Conservation (phyloP, 2,888 invertebrate genomes). For the Drosophila nr. perissopoda region DNA sequence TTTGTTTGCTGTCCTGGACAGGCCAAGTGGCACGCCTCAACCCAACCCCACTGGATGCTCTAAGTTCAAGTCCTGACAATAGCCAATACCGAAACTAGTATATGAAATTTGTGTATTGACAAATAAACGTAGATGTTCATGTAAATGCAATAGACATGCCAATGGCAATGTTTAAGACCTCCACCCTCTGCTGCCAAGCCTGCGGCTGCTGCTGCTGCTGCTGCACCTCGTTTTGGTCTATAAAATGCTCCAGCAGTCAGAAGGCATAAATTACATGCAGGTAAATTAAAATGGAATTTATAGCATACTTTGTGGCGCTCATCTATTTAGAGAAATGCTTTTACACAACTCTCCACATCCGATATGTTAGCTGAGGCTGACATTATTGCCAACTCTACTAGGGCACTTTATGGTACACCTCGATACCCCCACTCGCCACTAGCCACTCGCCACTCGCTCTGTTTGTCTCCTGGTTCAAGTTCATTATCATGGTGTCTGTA, state of each 20-base stretch:
- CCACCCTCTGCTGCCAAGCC: not conserved
- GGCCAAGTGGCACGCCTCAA: slow-evolving; percentile 58
- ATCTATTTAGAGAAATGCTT: slow-evolving; percentile 66
- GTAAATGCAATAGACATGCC: slow-evolving; percentile 79
- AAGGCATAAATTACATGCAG: slow-evolving; percentile 82
- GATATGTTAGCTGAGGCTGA: slow-evolving; percentile 11
- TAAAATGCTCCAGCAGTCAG: slow-evolving; percentile 78
- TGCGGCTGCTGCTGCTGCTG: slow-evolving; percentile 25
- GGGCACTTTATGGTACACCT: not conserved
- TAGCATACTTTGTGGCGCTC: slow-evolving; percentile 79
- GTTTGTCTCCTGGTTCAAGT: slow-evolving; percentile 7
- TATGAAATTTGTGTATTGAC: slow-evolving; percentile 81
- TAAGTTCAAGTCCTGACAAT: slow-evolving; percentile 36
- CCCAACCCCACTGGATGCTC: slow-evolving; percentile 12
- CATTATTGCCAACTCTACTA: slow-evolving; percentile 26
- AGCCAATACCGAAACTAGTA: slow-evolving; percentile 65
- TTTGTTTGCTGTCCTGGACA: slow-evolving; percentile 70
- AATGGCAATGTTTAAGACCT: slow-evolving; percentile 60
- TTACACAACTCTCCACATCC: slow-evolving; percentile 11
- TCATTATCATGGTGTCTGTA: slow-evolving; percentile 27
- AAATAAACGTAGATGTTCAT: slow-evolving; percentile 77
- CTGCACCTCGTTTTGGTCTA: slow-evolving; percentile 25
- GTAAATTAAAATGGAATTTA: slow-evolving; percentile 83
- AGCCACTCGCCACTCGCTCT: not conserved
- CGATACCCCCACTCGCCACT: not conserved